Conservation (phyloP, 1,140 invertebrate species). For the Orchesella cincta region DNA sequence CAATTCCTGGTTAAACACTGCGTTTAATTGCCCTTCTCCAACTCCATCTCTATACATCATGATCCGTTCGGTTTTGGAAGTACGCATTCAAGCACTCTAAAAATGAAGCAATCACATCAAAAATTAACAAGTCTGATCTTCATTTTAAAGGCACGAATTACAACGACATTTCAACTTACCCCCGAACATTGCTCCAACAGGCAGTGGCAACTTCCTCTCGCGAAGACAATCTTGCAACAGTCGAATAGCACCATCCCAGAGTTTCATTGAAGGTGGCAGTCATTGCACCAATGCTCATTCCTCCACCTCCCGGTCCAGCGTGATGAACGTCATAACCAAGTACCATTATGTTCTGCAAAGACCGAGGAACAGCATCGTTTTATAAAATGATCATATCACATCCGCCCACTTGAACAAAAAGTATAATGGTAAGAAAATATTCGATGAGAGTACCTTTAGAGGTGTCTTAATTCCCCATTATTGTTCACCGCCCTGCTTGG, state of each 20-base stretch:
- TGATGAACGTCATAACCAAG: conserved; percentile 90
- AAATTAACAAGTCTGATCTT: neutral
- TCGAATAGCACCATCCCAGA: conserved; percentile 78
- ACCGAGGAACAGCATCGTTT: no score
- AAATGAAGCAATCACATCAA: neutral
- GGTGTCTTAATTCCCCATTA: no score
- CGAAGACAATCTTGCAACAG: conserved; percentile 66
- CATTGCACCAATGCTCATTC: conserved; percentile 70
- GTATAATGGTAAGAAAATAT: neutral
- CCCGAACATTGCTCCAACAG: conserved; percentile 63
- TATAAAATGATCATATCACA: neutral
- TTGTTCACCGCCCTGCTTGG: no score
- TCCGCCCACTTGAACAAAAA: neutral
- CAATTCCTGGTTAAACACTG: conserved; percentile 66
- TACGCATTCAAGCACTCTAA: conserved; percentile 64
- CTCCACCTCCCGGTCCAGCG: conserved; percentile 58
- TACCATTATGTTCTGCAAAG: conserved; percentile 72
- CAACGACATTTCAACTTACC: conserved; percentile 49
- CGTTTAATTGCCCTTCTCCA: conserved; percentile 80
- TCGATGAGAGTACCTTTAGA: neutral
- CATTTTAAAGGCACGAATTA: neutral
- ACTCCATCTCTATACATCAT: conserved; percentile 90
- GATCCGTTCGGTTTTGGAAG: conserved; percentile 65
- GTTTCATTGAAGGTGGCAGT: conserved; percentile 74
- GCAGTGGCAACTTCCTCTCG: conserved; percentile 72